phyloP scores from a whole-genome alignment of 1,140 invertebrate species.

The Pemphigus obesinymphae region DNA sequence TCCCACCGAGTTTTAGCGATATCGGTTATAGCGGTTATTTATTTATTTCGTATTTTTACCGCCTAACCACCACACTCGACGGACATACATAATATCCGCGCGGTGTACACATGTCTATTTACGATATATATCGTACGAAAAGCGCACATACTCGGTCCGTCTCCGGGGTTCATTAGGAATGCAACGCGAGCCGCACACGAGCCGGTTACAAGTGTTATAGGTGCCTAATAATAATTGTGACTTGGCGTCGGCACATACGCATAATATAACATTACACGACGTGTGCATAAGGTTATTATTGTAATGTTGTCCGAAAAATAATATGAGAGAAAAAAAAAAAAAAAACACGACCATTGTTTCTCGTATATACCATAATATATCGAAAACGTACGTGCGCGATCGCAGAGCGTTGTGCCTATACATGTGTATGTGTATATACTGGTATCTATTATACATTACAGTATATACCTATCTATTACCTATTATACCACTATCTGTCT shows the following conservation, averaged over 20 bases:
- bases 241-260: not conserved
- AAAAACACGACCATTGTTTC: slow-evolving; percentile 9
- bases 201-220: slow-evolving; percentile 1
- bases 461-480: not conserved
- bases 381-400: too few species aligned
- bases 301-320: not conserved
- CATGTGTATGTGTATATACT: not conserved
- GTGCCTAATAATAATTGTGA: slow-evolving; percentile 19
- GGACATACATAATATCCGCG: too few species aligned
- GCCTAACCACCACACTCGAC: too few species aligned
- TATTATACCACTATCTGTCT: too few species aligned
- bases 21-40: too few species aligned
- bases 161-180: slow-evolving; percentile 10
- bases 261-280: too few species aligned
- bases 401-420: not conserved
- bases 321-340: not conserved
- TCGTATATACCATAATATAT: not conserved
- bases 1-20: too few species aligned
- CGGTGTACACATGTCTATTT: too few species aligned
- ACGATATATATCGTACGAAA: too few species aligned
- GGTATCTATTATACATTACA: not conserved
- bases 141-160: too few species aligned
- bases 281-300: not conserved
- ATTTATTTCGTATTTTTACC: too few species aligned
- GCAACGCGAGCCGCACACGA: slow-evolving; percentile 30